Evolutionary conservation across 2,888 invertebrate genomes (phyloP).

Genomic region (Phaedon cochleariae): DNA sequence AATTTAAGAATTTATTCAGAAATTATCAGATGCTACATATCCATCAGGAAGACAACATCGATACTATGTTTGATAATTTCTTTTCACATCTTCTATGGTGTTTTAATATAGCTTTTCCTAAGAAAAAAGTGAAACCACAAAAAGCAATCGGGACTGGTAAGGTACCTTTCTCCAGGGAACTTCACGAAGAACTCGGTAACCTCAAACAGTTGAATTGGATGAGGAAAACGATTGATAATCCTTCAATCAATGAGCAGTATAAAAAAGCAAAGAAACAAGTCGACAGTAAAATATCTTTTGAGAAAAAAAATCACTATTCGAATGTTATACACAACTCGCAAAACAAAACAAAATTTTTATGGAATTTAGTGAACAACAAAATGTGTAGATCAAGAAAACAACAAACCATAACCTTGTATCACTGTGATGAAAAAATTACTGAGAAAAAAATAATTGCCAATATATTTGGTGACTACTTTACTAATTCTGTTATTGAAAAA

Average conservation of each 20-base stretch:
- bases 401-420: background rate
- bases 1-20: background rate
- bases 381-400: background rate
- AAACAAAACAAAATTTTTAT: slow-evolving; percentile 1
- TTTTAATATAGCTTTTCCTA: slow-evolving; percentile 6
- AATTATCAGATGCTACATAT: background rate
- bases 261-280: slow-evolving; percentile 5
- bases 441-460: background rate
- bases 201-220: slow-evolving; percentile 9
- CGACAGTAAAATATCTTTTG: background rate
- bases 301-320: slow-evolving; percentile 6
- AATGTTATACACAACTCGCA: slow-evolving; percentile 2
- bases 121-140: slow-evolving; percentile 1
- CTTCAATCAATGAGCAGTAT: background rate
- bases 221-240: background rate
- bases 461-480: slow-evolving; percentile 6
- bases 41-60: background rate
- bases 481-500: slow-evolving; percentile 1
- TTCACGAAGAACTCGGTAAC: background rate
- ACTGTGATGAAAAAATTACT: background rate
- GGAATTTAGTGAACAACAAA: background rate
- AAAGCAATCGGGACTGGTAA: background rate
- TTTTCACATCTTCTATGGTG: slow-evolving; percentile 1
- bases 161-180: background rate
- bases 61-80: background rate